phyloP scores from a whole-genome alignment of 2,113 vertebrate species.

The Ciconia boyciana region DNA sequence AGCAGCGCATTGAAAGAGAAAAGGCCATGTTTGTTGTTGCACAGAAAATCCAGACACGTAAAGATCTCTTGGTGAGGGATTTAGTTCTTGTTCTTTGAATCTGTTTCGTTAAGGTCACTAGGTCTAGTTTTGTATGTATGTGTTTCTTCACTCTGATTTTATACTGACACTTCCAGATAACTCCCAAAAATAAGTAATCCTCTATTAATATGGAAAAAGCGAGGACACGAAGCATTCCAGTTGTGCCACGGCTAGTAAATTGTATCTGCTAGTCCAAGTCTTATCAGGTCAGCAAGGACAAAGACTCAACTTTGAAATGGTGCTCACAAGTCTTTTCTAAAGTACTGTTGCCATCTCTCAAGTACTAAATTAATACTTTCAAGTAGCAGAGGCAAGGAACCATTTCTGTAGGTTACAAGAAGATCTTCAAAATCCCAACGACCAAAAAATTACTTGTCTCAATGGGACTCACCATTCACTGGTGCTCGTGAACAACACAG shows the following conservation, averaged over 20 bases:
- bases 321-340: not conserved
- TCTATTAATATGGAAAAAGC: not conserved
- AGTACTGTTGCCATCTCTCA: not conserved
- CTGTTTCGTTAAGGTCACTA: not conserved
- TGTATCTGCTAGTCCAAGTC: not conserved
- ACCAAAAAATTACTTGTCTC: slow-evolving; percentile 16
- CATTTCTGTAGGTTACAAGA: slow-evolving; percentile 25
- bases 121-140: not conserved
- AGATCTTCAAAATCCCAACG: slow-evolving; percentile 12
- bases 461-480: not conserved
- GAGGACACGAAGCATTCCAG: not conserved
- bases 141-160: not conserved
- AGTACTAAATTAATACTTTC: not conserved
- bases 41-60: slow-evolving; percentile 95
- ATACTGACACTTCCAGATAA: not conserved
- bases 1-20: slow-evolving; percentile 92
- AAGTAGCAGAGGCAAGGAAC: slow-evolving; percentile 21
- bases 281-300: not conserved
- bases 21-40: slow-evolving; percentile 88
- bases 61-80: slow-evolving; percentile 89
- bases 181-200: not conserved
- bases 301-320: not conserved
- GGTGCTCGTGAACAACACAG: slow-evolving; percentile 49
- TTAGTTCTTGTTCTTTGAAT: not conserved
- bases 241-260: not conserved